Conservation (phyloP, 2,113 vertebrate genomes). For the Zootoca vivipara region DNA sequence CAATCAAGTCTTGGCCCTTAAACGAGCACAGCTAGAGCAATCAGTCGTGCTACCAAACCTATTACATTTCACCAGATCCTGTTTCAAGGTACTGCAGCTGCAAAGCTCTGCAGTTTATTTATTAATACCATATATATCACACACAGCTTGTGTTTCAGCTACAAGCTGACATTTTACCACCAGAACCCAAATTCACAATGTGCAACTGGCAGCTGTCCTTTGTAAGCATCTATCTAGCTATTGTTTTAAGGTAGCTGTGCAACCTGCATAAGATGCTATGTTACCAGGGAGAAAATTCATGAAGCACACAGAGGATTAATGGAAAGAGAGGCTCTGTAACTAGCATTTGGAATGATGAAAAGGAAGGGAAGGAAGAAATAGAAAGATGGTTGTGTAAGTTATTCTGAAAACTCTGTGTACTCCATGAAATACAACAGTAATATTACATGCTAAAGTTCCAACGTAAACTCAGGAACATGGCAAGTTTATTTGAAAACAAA, state of each 20-base stretch:
- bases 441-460: too few relatives aligned
- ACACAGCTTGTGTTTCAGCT: slow-evolving; percentile 47
- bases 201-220: slow-evolving; percentile 19
- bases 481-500: too few relatives aligned
- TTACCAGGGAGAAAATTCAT: neutral
- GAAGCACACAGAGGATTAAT: slow-evolving; percentile 31
- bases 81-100: slow-evolving; percentile 56
- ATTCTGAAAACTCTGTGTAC: too few relatives aligned
- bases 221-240: slow-evolving; percentile 31
- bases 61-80: neutral
- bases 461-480: too few relatives aligned
- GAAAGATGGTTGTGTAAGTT: too few relatives aligned
- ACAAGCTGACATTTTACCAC: slow-evolving; percentile 40
- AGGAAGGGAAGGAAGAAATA: too few relatives aligned
- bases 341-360: neutral
- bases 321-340: slow-evolving; percentile 24
- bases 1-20: neutral
- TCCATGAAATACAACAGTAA: too few relatives aligned
- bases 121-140: slow-evolving; percentile 22
- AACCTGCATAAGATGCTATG: neutral
- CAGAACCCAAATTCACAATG: slow-evolving; percentile 2
- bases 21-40: slow-evolving; percentile 5
- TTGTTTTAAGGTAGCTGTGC: too few relatives aligned
- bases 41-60: neutral
- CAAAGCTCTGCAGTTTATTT: slow-evolving; percentile 33